Percentiles rank a stretch among this genome's conserved stretches.
Evolutionary conservation across 2,888 invertebrate species (phyloP).

Genomic region (Nephrotoma flavescens): DNA sequence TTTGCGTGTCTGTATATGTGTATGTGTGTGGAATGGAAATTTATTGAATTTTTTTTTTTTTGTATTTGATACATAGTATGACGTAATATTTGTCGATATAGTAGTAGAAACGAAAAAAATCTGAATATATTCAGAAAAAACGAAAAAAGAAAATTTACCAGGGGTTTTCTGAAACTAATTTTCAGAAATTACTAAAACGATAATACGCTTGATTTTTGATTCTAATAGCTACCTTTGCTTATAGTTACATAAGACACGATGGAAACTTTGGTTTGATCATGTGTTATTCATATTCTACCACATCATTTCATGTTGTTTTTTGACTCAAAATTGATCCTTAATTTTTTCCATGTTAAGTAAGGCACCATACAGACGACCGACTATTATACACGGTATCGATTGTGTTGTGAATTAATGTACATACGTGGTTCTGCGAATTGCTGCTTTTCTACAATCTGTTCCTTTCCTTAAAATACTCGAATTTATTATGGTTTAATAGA

Average conservation of each 20-base stretch:
- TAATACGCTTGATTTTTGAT: neutral
- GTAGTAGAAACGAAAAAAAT: neutral
- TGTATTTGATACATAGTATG: neutral
- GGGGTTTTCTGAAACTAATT: neutral
- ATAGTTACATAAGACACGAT: neutral
- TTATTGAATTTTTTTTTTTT: neutral
- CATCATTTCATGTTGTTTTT: neutral
- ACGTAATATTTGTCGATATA: neutral
- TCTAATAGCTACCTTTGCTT: neutral
- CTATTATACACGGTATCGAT: too few species aligned
- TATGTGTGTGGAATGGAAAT: neutral
- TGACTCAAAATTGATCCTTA: neutral
- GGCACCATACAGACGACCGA: neutral
- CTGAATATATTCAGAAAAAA: neutral
- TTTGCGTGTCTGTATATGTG: neutral
- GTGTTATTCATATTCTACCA: neutral
- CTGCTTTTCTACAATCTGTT: too few species aligned
- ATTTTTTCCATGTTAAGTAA: neutral
- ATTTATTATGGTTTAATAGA: too few species aligned
- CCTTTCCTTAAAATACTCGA: too few species aligned
- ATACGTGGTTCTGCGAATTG: too few species aligned
- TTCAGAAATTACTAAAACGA: neutral
- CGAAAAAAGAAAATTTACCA: neutral
- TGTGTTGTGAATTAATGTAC: too few species aligned
- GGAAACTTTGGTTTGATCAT: neutral